Base-by-base conservation (phyloP, 2,888 invertebrate species). In the Carcina quercana region DNA sequence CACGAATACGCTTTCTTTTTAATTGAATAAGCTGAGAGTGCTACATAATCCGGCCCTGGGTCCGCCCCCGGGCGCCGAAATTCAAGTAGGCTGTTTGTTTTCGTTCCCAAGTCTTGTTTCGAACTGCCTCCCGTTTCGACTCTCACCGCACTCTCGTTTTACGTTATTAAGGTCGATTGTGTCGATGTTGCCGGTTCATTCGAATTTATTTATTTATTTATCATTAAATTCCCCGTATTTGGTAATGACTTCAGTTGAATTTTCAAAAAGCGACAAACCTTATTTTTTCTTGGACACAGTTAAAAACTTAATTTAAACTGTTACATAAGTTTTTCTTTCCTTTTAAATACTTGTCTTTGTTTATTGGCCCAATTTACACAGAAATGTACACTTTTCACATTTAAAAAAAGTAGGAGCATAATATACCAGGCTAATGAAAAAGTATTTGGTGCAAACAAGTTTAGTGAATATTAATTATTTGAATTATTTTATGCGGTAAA, bases 11-110 rank as follows among this genome's bases (percentile, higher is more conserved):
- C 65, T 64, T 62, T 57, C 55, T 60, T 70, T 69, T 70, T 71
- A 73, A 73, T 72, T 71, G 71, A 70, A 68, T 72, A 70, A 71
- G 63, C 64, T 54, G 63, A 61, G 70, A 66, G 70, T 59, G 66
- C 65, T 61, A 59, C 56, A 58, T 70, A 70, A 70, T 70, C 64
- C 69, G 53, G 49, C 47, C 52, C 47, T 45, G 15, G 58, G 49
- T 49, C 48, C 56, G 52, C 60, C 57, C 52, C 58, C 66, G 51
- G 54, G 58, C 65, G 52, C 59, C 59, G 41, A 61, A 66, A 61
- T 59, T 64, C 63, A 53, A 60, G 54, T 58, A 51, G 49, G 48
- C 53, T 54, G 61, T 63, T 68, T 63, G 60, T 61, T 67, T 67
- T 69, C 60, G 59, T 62, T 58, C 46, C 39, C 44, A 45, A 53